These are phyloP conservation scores for Melozone crissalis DNA, from an alignment of 2,113 vertebrate genomes.

Conservation along the genomic window DNA sequence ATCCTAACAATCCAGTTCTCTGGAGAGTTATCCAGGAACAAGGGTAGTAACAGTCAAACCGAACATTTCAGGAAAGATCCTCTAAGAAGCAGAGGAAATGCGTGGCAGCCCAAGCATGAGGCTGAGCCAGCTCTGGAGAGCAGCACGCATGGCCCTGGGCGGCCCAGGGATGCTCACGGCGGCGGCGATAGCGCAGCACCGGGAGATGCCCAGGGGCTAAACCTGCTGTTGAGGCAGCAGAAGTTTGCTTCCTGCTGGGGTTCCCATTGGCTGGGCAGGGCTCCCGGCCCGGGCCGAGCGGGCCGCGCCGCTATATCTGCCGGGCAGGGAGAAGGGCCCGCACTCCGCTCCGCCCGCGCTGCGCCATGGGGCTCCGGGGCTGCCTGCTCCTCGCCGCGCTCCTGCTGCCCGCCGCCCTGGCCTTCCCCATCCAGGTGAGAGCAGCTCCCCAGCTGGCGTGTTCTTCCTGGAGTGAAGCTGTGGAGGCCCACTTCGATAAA, in stretches of 20 bases:
- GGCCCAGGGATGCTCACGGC: not conserved
- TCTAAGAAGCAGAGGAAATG: not conserved
- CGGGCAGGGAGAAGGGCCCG: not conserved
- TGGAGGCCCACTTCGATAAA: not conserved
- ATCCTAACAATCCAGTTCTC: not conserved
- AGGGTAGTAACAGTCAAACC: not conserved
- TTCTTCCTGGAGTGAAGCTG: not conserved
- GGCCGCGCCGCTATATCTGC: conserved; percentile 47
- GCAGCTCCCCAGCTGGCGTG: not conserved
- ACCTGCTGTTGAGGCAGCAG: not conserved
- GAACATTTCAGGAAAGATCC: not conserved
- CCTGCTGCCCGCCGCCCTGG: not conserved
- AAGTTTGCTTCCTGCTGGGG: not conserved
- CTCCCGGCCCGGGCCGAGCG: not conserved
- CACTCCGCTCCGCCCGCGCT: not conserved
- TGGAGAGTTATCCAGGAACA: not conserved
- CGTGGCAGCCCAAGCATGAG: not conserved
- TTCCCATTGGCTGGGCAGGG: conserved; percentile 39
- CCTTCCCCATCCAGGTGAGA: conserved; percentile 57
- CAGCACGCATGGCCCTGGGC: not conserved
- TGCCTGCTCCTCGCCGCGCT: not conserved
- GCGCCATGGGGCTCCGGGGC: not conserved
- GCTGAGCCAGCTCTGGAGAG: not conserved
- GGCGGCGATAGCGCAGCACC: not conserved
- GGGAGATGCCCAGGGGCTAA: conserved; percentile 20